Evolutionary conservation across 2,113 vertebrate genomes (phyloP), one percentile per base, ranked within the genome.

Genomic region (Corythoichthys intestinalis): DNA sequence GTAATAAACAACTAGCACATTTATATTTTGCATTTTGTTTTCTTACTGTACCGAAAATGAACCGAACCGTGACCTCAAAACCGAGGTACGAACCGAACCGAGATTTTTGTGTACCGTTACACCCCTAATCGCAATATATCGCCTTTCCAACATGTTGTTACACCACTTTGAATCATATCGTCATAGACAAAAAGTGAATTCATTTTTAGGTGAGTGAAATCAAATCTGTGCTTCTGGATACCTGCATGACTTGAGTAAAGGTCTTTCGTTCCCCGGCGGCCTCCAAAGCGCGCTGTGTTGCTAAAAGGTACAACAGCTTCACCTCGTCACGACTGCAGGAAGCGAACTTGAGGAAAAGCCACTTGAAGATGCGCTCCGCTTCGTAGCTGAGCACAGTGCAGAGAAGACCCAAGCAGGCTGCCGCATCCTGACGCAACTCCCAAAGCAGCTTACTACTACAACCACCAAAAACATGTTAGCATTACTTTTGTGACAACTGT

Each of bases 361-460:
- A 99, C 87, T 97, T 98, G 91, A 99, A 98, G 91, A 98, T 95
- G 87, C 95, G 95, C 91, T 98, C 97, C 0, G 97, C 95, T 89
- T 99, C 97, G 0, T 97, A 98, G 92, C 95, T 97, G 81, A 99
- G 86, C 83, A 94, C 92, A 15, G 94, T 94, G 88, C 96, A 98
- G 76, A 98, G 94, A 86, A 98, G 92, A 79, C 97, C 97, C 77
- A 98, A 93, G 80, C 94, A 98, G 81, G 92, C 92, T 41, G 97
- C 96, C n/a, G 94, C 97, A 70, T 99, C 97, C 90, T 98, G 96
- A 81, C 97, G 92, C 86, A 99, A 79, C 89, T 99, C 97, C 80
- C 96, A 96, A 88, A 99, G 93, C 83, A 99, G 93, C 90, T 98
- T 98, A 89, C 97, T 99, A 92, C 97, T 99, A 83, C 52, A 90